These are phyloP conservation scores for Dilophus febrilis DNA, from an alignment of 2,888 invertebrate species.

Conservation along the genomic window DNA sequence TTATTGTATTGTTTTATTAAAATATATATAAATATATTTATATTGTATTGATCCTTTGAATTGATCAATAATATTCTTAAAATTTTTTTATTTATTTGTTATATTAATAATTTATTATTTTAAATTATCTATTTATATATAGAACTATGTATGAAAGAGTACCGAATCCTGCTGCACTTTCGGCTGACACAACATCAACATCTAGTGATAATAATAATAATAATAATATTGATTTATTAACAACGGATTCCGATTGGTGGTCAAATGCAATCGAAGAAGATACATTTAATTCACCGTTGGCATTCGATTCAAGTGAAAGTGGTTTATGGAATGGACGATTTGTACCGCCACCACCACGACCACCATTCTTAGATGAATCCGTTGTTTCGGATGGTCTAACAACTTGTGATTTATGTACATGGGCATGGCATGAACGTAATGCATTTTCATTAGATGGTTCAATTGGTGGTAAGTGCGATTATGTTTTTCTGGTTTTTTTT, in stretches of 20 bases:
- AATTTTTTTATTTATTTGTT: no score
- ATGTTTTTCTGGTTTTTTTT: no score
- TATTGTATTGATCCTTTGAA: no score
- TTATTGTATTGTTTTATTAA: no score
- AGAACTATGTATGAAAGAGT: background rate
- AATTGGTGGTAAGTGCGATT: constrained; percentile 29
- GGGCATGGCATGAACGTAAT: constrained; percentile 47
- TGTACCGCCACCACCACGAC: constrained; percentile 50
- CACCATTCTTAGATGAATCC: constrained; percentile 44
- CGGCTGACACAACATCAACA: constrained; percentile 6
- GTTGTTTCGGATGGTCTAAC: constrained; percentile 49
- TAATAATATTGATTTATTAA: constrained; percentile 8
- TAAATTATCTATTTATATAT: no score
- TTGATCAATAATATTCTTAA: no score
- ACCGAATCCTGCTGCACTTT: background rate
- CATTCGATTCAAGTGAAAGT: constrained; percentile 30
- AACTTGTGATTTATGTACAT: constrained; percentile 55
- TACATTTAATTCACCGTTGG: constrained; percentile 29
- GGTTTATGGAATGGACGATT: constrained; percentile 34
- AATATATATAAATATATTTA: no score
- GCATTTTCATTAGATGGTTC: constrained; percentile 39
- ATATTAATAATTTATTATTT: no score
- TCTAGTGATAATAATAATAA: constrained; percentile 11
- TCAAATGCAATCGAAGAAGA: constrained; percentile 29
- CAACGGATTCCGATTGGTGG: constrained; percentile 26